Evolutionary conservation across 2,797 vertebrate species (phyloP).

Genomic region (Odontamblyopus rebecca): DNA sequence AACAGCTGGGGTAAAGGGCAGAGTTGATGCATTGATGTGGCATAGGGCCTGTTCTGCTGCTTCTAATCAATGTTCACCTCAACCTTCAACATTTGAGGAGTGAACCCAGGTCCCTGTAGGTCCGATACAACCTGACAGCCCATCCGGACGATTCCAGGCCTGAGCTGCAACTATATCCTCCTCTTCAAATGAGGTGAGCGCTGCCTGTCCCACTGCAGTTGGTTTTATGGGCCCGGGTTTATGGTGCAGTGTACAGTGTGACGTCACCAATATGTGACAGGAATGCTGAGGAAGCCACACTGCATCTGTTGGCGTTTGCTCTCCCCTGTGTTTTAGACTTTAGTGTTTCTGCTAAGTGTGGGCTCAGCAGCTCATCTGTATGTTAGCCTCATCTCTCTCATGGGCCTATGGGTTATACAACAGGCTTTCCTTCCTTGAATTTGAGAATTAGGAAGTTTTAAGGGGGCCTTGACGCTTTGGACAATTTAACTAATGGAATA

Average conservation of each 20-base stretch:
- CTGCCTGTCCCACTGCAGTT: constrained; percentile 37
- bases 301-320: constrained; percentile 38
- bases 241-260: constrained; percentile 54
- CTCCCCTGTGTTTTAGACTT: constrained; percentile 47
- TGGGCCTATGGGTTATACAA: constrained; percentile 16
- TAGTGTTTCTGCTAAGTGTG: constrained; percentile 60
- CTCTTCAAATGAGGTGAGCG: constrained; percentile 35
- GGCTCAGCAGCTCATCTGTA: constrained; percentile 61
- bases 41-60: constrained; percentile 39
- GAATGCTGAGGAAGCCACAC: constrained; percentile 66
- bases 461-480: not conserved
- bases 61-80: constrained; percentile 65
- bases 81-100: constrained; percentile 46
- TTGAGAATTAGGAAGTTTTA: not conserved
- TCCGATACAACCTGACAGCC: constrained; percentile 12
- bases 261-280: constrained; percentile 42
- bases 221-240: constrained; percentile 60
- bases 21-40: constrained; percentile 52
- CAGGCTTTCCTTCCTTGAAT: not conserved
- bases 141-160: constrained; percentile 1
- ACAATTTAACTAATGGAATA: not conserved
- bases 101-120: constrained; percentile 23
- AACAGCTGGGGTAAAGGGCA: constrained; percentile 36
- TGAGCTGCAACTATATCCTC: constrained; percentile 5
- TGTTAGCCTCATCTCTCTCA: constrained; percentile 52